phyloP scores from a whole-genome alignment of 2,113 vertebrate genomes.

The Cricetomys ansorgei region DNA sequence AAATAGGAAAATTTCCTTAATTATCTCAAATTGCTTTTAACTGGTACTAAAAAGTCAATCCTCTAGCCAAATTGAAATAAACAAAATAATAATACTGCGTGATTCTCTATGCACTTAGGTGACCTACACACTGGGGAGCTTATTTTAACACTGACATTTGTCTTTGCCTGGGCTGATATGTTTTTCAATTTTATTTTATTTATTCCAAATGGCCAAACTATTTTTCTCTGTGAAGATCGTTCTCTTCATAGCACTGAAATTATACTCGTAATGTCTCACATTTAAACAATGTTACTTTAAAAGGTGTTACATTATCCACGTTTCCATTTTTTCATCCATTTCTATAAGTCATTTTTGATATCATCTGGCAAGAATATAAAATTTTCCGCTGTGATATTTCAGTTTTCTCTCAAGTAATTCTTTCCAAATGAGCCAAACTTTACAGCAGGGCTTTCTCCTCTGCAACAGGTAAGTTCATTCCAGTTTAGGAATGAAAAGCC shows the following conservation, averaged over 20 bases:
- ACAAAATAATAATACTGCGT: background rate
- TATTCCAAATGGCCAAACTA: background rate
- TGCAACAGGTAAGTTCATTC: accelerated
- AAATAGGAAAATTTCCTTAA: background rate
- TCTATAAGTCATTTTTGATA: background rate
- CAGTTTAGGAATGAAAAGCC: background rate
- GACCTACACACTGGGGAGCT: no score
- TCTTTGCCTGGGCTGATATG: background rate
- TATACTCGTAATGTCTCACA: no score
- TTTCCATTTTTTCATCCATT: background rate
- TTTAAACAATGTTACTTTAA: background rate
- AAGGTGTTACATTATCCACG: background rate
- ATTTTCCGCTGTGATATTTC: background rate
- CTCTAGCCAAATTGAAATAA: background rate
- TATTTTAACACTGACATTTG: background rate
- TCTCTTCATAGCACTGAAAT: background rate
- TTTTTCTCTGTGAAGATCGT: background rate
- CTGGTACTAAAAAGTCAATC: background rate
- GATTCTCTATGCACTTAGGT: background rate
- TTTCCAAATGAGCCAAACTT: background rate
- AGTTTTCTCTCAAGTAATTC: background rate
- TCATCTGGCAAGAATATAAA: background rate
- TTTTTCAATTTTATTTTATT: background rate
- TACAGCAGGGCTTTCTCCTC: background rate
- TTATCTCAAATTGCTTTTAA: background rate